These are phyloP conservation scores for Zeus faber DNA, from an alignment of 2,113 vertebrate genomes.

Conservation along the genomic window DNA sequence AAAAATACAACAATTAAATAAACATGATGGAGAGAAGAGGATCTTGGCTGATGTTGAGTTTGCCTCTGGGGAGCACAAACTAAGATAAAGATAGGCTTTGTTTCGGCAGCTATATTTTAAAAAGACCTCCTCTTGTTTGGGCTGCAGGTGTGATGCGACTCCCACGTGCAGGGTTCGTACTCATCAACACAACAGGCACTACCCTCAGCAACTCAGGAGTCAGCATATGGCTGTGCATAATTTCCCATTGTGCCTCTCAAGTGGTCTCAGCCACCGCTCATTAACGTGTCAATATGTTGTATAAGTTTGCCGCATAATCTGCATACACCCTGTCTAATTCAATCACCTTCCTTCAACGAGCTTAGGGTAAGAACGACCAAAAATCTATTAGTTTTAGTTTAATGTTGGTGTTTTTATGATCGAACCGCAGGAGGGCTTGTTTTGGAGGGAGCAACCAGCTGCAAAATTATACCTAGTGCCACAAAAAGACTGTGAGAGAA, in stretches of 20 bases:
- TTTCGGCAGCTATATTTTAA: background rate
- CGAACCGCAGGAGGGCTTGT: too few species aligned
- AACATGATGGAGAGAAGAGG: background rate
- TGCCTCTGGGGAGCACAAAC: conserved; percentile 18
- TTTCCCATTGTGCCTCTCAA: conserved; percentile 24
- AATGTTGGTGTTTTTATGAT: too few species aligned
- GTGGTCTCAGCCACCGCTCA: conserved; percentile 13
- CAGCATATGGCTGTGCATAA: conserved; percentile 39
- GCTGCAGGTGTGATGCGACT: conserved; percentile 25
- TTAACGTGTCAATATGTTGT: conserved; percentile 25
- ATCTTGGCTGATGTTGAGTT: conserved; percentile 33
- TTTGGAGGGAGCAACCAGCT: background rate
- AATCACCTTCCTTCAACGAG: too few species aligned
- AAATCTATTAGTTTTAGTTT: too few species aligned
- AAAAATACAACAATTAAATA: too few species aligned
- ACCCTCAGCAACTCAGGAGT: conserved; percentile 24
- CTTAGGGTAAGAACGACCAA: too few species aligned
- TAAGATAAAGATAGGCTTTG: conserved; percentile 18
- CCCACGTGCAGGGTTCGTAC: conserved; percentile 17
- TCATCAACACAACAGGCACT: conserved; percentile 2
- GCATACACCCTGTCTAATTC: too few species aligned
- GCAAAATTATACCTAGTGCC: background rate
- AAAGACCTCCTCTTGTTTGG: background rate
- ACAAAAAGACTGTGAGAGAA: background rate
- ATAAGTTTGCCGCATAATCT: conserved; percentile 16